These are phyloP conservation scores for Mesoclemmys tuberculata DNA, from an alignment of 2,113 vertebrate species.

Conservation along the genomic window DNA sequence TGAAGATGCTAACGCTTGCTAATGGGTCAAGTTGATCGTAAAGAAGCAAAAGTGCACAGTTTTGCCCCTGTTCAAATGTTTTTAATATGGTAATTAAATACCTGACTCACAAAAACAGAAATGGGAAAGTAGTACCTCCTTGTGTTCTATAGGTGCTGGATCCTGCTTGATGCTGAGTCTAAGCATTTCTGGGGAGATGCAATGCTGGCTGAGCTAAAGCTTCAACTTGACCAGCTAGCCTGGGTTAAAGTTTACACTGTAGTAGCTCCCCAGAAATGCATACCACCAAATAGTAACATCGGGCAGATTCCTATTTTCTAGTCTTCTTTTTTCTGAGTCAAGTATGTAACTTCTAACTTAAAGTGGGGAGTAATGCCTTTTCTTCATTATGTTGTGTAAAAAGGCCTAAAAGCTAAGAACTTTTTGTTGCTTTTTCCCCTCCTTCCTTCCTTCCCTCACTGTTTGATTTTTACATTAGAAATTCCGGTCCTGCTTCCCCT, in stretches of 20 bases:
- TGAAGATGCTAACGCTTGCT: too few relatives aligned
- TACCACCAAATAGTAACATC: neutral
- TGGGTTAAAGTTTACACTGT: neutral
- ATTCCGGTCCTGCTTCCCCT: neutral
- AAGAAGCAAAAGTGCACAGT: neutral
- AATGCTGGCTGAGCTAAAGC: neutral
- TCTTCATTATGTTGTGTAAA: neutral
- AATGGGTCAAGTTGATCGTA: neutral
- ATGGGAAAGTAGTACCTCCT: neutral
- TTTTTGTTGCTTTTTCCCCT: neutral
- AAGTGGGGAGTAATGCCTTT: neutral
- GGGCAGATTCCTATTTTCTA: neutral
- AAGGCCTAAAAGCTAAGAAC: neutral
- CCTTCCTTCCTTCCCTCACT: neutral
- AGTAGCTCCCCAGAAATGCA: neutral
- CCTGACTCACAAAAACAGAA: neutral
- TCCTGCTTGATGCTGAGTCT: neutral
- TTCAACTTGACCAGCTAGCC: neutral
- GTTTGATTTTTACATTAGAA: neutral
- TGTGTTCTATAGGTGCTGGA: neutral
- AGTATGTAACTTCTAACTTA: neutral
- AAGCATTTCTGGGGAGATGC: neutral
- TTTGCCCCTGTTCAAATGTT: too few relatives aligned
- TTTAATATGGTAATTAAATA: neutral
- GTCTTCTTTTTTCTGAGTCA: neutral